Evolutionary conservation across 2,113 vertebrate species (phyloP).

Genomic region (Desmodus rotundus): DNA sequence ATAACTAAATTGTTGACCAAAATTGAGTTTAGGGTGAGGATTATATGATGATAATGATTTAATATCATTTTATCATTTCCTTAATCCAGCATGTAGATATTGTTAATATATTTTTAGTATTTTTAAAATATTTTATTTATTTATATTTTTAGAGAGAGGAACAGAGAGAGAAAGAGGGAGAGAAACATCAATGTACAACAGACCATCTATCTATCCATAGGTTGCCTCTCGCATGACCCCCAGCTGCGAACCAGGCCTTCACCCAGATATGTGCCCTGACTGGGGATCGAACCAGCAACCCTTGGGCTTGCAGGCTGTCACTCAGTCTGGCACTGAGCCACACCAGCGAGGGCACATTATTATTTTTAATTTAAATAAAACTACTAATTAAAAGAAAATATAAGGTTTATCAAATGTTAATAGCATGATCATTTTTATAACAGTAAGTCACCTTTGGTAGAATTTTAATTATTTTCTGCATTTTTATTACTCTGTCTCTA

Average conservation of each 20-base stretch:
- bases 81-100: background rate
- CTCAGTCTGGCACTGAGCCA: too few species aligned
- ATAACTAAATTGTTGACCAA: conserved; percentile 59
- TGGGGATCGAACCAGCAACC: too few species aligned
- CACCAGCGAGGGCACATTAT: background rate
- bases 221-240: too few species aligned
- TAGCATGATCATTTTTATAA: background rate
- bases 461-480: conserved; percentile 9
- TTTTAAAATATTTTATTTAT: too few species aligned
- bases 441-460: background rate
- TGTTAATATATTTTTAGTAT: conserved; percentile 8
- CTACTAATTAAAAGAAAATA: conserved; percentile 41
- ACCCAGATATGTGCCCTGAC: too few species aligned
- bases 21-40: conserved; percentile 57
- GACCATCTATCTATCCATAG: too few species aligned
- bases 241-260: too few species aligned
- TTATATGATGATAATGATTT: conserved; percentile 36
- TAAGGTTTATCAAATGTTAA: conserved; percentile 30
- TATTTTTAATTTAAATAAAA: conserved; percentile 54
- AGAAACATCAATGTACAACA: too few species aligned
- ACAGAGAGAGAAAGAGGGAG: too few species aligned
- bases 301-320: too few species aligned
- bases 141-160: too few species aligned
- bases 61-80: conserved; percentile 31
- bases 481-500: background rate